These are phyloP conservation scores for Meloe dianella DNA, from an alignment of 2,888 invertebrate genomes.

Conservation along the genomic window DNA sequence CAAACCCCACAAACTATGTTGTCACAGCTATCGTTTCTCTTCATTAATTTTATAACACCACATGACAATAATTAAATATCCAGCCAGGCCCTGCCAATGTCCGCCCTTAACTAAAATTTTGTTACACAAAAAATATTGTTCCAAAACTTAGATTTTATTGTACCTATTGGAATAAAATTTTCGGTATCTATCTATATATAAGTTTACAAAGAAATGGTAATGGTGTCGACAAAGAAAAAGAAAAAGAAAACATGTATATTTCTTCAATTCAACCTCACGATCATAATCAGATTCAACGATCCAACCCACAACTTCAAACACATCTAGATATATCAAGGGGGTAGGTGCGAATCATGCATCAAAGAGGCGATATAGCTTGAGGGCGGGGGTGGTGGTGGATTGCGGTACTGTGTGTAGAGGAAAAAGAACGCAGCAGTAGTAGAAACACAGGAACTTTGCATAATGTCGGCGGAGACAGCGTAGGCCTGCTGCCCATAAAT, in stretches of 20 bases:
- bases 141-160: background rate
- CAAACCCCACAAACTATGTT: background rate
- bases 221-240: constrained; percentile 38
- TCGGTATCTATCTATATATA: background rate
- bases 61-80: constrained; percentile 10
- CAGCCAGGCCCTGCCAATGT: background rate
- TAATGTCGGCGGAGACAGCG: constrained; percentile 60
- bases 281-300: constrained; percentile 26
- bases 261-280: constrained; percentile 45
- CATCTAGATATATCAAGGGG: constrained; percentile 35
- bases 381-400: constrained; percentile 46
- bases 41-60: constrained; percentile 2
- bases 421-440: constrained; percentile 47
- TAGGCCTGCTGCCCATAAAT: constrained; percentile 58
- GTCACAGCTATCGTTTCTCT: constrained; percentile 3
- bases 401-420: background rate
- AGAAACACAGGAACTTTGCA: constrained; percentile 59
- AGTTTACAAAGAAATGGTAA: constrained; percentile 43
- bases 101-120: background rate
- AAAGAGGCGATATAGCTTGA: constrained; percentile 44
- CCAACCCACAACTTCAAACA: constrained; percentile 41
- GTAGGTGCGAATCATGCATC: constrained; percentile 50
- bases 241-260: constrained; percentile 48
- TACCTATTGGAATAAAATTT: background rate
- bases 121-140: background rate